Conservation (phyloP, 2,888 invertebrate genomes). For the Luperina testacea region DNA sequence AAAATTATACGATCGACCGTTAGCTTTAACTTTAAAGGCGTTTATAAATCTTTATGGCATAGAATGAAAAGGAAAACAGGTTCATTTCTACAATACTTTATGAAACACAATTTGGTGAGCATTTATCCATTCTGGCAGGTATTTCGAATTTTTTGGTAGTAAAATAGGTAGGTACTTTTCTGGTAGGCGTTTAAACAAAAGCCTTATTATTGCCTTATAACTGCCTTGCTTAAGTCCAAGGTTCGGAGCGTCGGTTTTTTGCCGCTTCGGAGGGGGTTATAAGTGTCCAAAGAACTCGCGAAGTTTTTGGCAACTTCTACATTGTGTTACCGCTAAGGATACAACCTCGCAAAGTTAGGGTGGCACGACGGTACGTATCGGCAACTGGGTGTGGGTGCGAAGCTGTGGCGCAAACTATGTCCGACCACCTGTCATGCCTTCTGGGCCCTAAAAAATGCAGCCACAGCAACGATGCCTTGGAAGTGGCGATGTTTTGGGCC, state of each 20-base stretch:
- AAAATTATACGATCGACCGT: no score
- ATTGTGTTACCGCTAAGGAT: neutral
- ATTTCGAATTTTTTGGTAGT: no score
- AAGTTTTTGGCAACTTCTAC: neutral
- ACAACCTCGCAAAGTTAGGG: neutral
- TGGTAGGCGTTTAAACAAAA: no score
- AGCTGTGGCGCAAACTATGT: neutral
- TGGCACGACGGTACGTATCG: neutral
- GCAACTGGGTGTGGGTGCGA: neutral
- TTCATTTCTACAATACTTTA: no score
- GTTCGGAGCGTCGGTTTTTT: neutral
- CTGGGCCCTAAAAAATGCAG: neutral
- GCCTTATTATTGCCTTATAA: neutral
- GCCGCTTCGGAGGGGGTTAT: neutral
- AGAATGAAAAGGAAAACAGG: no score
- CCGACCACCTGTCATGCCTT: neutral
- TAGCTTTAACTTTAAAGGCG: no score
- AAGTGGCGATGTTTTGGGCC: neutral
- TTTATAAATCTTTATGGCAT: no score
- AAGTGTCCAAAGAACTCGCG: neutral
- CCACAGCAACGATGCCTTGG: neutral
- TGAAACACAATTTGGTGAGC: no score
- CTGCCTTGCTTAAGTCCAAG: slow-evolving; percentile 6
- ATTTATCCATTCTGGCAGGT: no score
- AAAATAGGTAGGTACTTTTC: no score